phyloP scores from a whole-genome alignment of 2,888 invertebrate genomes.

The Sphinx pinastri region DNA sequence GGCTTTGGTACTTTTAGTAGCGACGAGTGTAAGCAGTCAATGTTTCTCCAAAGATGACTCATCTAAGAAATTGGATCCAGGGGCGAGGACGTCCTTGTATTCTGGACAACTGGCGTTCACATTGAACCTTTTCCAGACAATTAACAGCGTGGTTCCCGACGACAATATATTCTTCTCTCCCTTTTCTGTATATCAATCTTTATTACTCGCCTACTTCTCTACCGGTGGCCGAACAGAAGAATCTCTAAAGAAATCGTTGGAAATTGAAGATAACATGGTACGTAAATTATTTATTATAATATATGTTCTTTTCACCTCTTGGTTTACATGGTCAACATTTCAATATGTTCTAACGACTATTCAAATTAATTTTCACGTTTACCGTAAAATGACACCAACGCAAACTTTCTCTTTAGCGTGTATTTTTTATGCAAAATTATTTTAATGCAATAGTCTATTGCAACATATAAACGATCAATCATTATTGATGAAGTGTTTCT shows the following conservation, averaged over 20 bases:
- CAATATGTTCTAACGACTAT: neutral
- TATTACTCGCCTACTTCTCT: conserved; percentile 91
- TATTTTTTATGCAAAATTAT: neutral
- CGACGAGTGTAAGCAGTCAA: conserved; percentile 64
- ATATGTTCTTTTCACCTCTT: neutral
- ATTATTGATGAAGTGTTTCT: neutral
- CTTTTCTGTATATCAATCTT: conserved; percentile 92
- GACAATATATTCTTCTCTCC: conserved; percentile 95
- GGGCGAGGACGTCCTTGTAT: conserved; percentile 64
- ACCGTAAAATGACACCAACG: conserved; percentile 1
- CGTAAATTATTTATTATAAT: conserved; percentile 35
- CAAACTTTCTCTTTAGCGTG: conserved; percentile 2
- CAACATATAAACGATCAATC: neutral
- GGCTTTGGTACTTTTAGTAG: conserved; percentile 50
- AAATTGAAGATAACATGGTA: conserved; percentile 84
- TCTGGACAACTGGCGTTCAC: conserved; percentile 87
- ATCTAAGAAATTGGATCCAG: conserved; percentile 71
- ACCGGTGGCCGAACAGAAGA: conserved; percentile 88
- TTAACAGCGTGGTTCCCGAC: conserved; percentile 85
- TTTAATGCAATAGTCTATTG: too few relatives aligned
- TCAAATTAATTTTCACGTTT: conserved; percentile 17
- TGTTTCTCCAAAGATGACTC: conserved; percentile 77
- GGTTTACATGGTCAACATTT: neutral
- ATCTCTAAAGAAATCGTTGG: conserved; percentile 85
- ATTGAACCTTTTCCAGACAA: conserved; percentile 87